A percentile compares a stretch with the other conserved stretches of the same genome.
These are phyloP conservation scores for honey bee (Apis mellifera) DNA, from an alignment of 1,140 invertebrate genomes.

Conservation along the genomic window DNA sequence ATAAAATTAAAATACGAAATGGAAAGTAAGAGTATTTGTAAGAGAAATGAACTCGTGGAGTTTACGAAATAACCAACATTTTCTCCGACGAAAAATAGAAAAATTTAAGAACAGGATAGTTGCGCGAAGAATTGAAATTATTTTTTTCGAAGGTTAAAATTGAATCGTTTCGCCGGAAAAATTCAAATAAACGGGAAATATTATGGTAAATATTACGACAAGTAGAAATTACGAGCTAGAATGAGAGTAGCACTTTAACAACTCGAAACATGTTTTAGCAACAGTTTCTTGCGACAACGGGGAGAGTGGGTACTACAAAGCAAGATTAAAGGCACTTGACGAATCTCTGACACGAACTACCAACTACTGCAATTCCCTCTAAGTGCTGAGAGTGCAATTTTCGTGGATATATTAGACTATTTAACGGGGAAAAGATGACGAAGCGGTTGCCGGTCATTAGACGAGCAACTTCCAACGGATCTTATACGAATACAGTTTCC, in stretches of 20 bases:
- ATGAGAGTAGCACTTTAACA: neutral
- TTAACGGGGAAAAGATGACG: constrained; percentile 11
- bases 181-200: neutral
- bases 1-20: too few species aligned
- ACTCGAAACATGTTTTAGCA: neutral
- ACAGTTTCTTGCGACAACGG: neutral
- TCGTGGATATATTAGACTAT: constrained; percentile 21
- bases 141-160: too few species aligned
- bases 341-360: constrained; percentile 1
- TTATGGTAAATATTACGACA: neutral
- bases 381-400: constrained; percentile 12
- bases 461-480: neutral
- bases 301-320: too few species aligned
- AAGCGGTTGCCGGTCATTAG: neutral
- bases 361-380: constrained; percentile 4
- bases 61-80: too few species aligned
- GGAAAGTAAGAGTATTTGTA: too few species aligned
- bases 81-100: too few species aligned
- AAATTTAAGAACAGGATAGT: too few species aligned
- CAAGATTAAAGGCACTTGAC: constrained; percentile 17
- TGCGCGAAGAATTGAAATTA: too few species aligned
- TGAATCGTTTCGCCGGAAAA: neutral
- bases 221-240: neutral
- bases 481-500: too few species aligned
- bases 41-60: too few species aligned